phyloP scores from a whole-genome alignment of 2,113 vertebrate species.

The Terrapene triunguis region DNA sequence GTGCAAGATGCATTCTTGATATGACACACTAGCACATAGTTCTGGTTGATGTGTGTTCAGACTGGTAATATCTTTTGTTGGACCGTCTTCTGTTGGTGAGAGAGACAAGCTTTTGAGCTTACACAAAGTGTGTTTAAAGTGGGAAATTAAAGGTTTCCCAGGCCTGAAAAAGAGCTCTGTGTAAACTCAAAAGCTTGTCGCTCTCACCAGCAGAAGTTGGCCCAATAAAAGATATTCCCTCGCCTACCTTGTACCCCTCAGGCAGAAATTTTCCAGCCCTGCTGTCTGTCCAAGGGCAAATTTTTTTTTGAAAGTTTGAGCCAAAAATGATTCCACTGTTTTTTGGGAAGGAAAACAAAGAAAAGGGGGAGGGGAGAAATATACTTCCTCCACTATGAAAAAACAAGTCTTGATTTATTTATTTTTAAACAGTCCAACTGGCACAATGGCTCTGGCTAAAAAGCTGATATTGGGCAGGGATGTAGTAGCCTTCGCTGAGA shows the following conservation, averaged over 20 bases:
- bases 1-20: neutral
- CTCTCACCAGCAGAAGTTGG: neutral
- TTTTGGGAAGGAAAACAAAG: neutral
- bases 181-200: too few species aligned
- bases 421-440: neutral
- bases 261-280: neutral
- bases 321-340: neutral
- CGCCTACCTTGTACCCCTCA: neutral
- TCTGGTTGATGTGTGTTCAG: too few species aligned
- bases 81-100: too few species aligned
- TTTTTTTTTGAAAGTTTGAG: neutral
- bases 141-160: too few species aligned
- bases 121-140: too few species aligned
- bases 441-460: neutral
- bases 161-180: too few species aligned
- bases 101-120: neutral
- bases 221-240: neutral
- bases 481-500: neutral
- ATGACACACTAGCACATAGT: rapidly evolving
- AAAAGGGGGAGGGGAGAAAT: neutral
- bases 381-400: neutral
- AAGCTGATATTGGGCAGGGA: neutral
- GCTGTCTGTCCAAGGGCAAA: neutral
- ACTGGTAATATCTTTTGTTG: too few species aligned
- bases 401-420: neutral